Evolutionary conservation across 2,113 vertebrate genomes (phyloP), one percentile per base, ranked within the genome.

Genomic region (Bubo scandiacus): DNA sequence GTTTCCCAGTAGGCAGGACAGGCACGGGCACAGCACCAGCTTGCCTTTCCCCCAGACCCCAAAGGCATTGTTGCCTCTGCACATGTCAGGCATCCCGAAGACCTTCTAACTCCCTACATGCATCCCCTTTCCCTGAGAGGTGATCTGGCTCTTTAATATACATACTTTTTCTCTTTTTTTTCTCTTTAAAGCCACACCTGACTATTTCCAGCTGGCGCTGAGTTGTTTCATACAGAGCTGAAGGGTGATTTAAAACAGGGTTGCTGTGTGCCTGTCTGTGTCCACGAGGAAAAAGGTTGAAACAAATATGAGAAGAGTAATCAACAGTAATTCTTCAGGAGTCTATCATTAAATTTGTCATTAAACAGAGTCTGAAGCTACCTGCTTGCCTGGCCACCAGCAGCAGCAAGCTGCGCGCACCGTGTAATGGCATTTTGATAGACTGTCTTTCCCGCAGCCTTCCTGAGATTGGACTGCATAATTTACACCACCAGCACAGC

Each of bases 361-460:
- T 70, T 55, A 80, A 86, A 40, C 40, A 47, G 68, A 42, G 57
- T 88, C 43, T 66, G 67, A 67, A 90, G 57, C 38, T 94, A 91
- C 86, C 73, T 86, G 73, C 54, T 83, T 89, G 73, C 61, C 81
- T 43, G 65, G 70, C 75, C 89, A 87, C 59, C 52, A 47, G 70
- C 88, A 90, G 75, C 96, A 89, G 81, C 93, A 80, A 40, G 73
- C 57, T 38, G 34, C n/a, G 63, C 38, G 13, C 11, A 15, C 47
- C 38, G 7, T 9, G 65, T 94, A 93, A 94, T 59, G 96, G 94
- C 86, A 94, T 85, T 97, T 96, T 91, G 91, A 96, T 97, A 70
- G 85, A 96, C 86, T 94, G 92, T 9, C 81, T 62, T 71, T 90
- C 67, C 88, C 62, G n/a, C 79, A 75, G 78, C 90, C 88, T 96